Evolutionary conservation across 2,797 vertebrate species (phyloP).

Genomic region (Sebastes steindachneri): DNA sequence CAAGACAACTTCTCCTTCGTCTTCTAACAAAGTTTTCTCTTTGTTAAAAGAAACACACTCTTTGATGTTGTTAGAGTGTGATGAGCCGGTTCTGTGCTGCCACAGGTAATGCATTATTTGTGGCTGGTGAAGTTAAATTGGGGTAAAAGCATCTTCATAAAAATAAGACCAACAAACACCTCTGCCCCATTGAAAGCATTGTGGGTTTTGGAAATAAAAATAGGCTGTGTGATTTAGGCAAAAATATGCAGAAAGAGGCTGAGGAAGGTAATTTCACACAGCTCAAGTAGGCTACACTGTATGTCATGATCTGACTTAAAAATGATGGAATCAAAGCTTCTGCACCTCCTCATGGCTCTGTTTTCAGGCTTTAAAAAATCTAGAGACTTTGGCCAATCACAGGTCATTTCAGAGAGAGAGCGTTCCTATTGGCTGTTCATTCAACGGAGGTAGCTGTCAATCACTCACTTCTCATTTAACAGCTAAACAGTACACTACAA

Average conservation of each 20-base stretch:
- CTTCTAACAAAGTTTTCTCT: neutral
- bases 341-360: too few relatives aligned
- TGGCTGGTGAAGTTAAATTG: conserved; percentile 3
- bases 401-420: too few relatives aligned
- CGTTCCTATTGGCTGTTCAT: too few relatives aligned
- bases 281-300: neutral
- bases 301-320: neutral
- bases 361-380: too few relatives aligned
- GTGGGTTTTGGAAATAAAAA: neutral
- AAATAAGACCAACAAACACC: neutral
- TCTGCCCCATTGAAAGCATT: neutral
- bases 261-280: neutral
- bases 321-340: neutral
- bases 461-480: too few relatives aligned
- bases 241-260: neutral
- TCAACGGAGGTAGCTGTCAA: too few relatives aligned
- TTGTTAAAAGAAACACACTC: conserved; percentile 6
- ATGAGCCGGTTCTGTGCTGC: neutral
- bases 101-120: conserved; percentile 2
- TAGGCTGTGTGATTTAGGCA: neutral
- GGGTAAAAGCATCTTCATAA: conserved; percentile 6
- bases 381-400: too few relatives aligned
- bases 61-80: conserved; percentile 5
- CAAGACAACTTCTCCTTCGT: neutral
- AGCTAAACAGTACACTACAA: too few relatives aligned